Evolutionary conservation across 2,888 invertebrate genomes (phyloP), one percentile per base, ranked within the genome.

Genomic region (Pseudanteris insignis): DNA sequence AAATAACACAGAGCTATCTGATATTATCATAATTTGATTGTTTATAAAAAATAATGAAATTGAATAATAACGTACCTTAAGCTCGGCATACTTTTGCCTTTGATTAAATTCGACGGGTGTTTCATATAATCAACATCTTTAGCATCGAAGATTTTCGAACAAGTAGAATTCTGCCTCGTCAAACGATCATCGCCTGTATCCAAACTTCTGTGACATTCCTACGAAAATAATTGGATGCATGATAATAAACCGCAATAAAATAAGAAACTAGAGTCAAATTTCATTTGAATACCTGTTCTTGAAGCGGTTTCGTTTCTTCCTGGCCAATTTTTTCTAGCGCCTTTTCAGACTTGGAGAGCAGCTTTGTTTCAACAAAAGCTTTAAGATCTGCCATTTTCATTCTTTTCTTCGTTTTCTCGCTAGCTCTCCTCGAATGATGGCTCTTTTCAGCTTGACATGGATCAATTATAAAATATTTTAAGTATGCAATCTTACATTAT

Each of bases 51-150:
- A 26, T 26, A 13, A 9, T 26, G 2, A 26, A 9, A 6, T n/a
- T n/a, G n/a, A n/a, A n/a, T n/a, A n/a, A n/a, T n/a, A 2, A 29
- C 83, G 82, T 83, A 94, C 94, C 94, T 94, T 61, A 96, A 83
- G 75, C 94, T 94, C 2, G 96, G 96, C 94, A 96, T 94, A 84
- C 95, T 96, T 82, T 95, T 95, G 60, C 96, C 95, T 84, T 96
- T 93, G 60, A 92, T 89, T 40, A 95, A 84, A 80, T 91, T 92
- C 43, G 86, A 85, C 9, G 85, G 82, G 61, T 78, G 79, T 26
- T 81, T 75, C 63, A 85, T 83, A 38, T 83, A 75, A 67, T 85
- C 84, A 11, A 83, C 82, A 15, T 84, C 82, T 62, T 84, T 81
- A 0, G 76, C 75, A 18, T 86, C 85, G 8, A 84, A 83, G 40